These are phyloP conservation scores for Protosalanx chinensis DNA, from an alignment of 2,797 vertebrate genomes.

Conservation along the genomic window DNA sequence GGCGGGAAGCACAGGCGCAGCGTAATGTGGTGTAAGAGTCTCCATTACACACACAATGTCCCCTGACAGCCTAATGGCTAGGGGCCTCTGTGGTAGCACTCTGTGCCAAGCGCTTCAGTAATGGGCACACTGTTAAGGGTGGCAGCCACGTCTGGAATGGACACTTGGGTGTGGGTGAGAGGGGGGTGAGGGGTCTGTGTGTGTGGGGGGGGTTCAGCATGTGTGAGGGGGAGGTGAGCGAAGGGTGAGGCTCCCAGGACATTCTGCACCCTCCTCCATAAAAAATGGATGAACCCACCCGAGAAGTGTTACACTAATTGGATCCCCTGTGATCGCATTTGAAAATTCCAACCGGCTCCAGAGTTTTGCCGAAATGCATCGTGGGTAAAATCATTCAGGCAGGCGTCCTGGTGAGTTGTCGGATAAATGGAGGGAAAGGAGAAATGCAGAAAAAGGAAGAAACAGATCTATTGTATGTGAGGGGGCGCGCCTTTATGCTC, in stretches of 20 bases:
- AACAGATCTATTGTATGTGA: constrained; percentile 2
- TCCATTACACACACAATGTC: constrained; percentile 32
- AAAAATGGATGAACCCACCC: constrained; percentile 66
- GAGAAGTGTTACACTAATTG: constrained; percentile 67
- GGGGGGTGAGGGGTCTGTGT: not conserved
- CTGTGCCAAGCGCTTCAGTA: constrained; percentile 11
- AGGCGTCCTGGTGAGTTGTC: not conserved
- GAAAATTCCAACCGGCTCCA: constrained; percentile 3
- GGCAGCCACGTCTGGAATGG: constrained; percentile 2
- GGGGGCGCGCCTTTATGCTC: not conserved
- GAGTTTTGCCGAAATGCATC: not conserved
- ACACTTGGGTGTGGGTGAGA: not conserved
- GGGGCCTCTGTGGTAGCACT: constrained; percentile 9
- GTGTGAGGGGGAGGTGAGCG: not conserved
- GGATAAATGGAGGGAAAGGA: not conserved
- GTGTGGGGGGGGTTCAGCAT: not conserved
- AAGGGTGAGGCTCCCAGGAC: constrained; percentile 22
- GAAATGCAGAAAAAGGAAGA: not conserved
- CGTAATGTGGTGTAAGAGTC: constrained; percentile 38
- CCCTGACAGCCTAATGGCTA: constrained; percentile 26
- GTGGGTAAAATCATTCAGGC: not conserved
- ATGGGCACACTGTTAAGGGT: not conserved
- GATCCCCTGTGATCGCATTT: constrained; percentile 59
- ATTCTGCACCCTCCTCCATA: constrained; percentile 53
- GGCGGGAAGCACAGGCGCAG: constrained; percentile 12